Evolutionary conservation across 2,888 invertebrate genomes (phyloP).

Genomic region (Ichneumoninae sp.): DNA sequence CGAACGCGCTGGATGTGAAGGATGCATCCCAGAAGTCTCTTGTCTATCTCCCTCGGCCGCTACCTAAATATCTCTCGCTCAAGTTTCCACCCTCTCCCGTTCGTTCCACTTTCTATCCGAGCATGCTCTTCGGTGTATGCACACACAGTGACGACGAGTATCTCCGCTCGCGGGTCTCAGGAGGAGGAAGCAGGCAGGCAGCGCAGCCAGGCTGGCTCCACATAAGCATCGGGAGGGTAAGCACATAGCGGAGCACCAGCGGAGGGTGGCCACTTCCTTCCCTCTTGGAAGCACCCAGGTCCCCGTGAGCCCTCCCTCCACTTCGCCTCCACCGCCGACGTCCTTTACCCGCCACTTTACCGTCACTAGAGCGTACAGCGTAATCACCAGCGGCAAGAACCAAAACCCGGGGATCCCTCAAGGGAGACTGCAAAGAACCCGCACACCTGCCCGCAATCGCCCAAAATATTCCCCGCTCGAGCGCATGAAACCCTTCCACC

Average conservation of each 20-base stretch:
- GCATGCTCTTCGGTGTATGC: conserved; percentile 20
- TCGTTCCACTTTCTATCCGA: conserved; percentile 38
- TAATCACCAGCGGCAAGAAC: conserved; percentile 67
- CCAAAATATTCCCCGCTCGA: conserved; percentile 4
- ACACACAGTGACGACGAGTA: conserved; percentile 36
- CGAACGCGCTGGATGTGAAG: conserved; percentile 23
- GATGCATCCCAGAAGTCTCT: conserved; percentile 24
- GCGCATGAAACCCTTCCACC: conserved; percentile 7
- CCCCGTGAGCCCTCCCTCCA: conserved; percentile 56
- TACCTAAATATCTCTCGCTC: conserved; percentile 39
- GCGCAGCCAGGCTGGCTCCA: neutral
- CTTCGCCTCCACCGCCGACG: conserved; percentile 65
- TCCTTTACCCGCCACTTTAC: conserved; percentile 74
- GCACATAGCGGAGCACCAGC: conserved; percentile 39
- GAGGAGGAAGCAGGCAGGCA: conserved; percentile 25
- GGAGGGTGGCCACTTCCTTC: conserved; percentile 57
- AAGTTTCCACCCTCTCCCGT: conserved; percentile 34
- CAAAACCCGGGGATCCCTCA: conserved; percentile 13
- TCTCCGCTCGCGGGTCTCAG: conserved; percentile 48
- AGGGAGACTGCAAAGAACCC: conserved; percentile 65
- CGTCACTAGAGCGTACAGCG: conserved; percentile 73
- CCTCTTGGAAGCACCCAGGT: conserved; percentile 64
- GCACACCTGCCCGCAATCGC: conserved; percentile 67
- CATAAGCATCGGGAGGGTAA: conserved; percentile 21
- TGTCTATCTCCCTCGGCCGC: conserved; percentile 4